phyloP scores from a whole-genome alignment of 2,113 vertebrate genomes.

The Forbesichthys agassizii region DNA sequence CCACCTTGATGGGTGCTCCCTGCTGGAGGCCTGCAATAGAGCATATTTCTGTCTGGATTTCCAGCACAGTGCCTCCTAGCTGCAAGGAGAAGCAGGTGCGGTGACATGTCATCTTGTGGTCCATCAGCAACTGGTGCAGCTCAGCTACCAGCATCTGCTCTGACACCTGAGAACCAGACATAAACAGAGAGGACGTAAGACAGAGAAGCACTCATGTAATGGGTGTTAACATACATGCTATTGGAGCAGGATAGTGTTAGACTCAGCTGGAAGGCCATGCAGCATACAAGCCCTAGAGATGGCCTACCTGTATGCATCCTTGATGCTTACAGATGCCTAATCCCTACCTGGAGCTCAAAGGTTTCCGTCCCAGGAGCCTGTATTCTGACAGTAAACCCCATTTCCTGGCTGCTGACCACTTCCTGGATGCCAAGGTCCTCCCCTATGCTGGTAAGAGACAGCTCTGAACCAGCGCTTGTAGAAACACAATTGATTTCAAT shows the following conservation, averaged over 20 bases:
- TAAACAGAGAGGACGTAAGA: not conserved
- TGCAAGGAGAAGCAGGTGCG: slow-evolving; percentile 94
- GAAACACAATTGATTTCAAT: slow-evolving; percentile 46
- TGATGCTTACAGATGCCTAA: no score
- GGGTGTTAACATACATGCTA: not conserved
- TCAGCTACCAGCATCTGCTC: slow-evolving; percentile 93
- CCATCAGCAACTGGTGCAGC: slow-evolving; percentile 95
- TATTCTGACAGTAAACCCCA: slow-evolving; percentile 86
- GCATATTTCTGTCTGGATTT: slow-evolving; percentile 85
- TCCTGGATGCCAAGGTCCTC: slow-evolving; percentile 83
- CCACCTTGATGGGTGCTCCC: slow-evolving; percentile 84
- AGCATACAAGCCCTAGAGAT: no score
- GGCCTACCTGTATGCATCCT: no score
- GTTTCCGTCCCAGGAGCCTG: slow-evolving; percentile 85
- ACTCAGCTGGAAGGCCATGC: no score
- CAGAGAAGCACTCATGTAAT: not conserved
- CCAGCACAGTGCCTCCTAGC: slow-evolving; percentile 83
- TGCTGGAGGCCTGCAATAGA: slow-evolving; percentile 86
- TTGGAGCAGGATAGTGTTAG: not conserved
- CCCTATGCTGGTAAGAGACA: slow-evolving; percentile 60
- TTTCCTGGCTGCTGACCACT: slow-evolving; percentile 87
- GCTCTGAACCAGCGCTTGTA: slow-evolving; percentile 61
- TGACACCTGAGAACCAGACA: slow-evolving; percentile 79
- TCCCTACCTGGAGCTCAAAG: slow-evolving; percentile 88
- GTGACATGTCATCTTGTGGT: slow-evolving; percentile 90